phyloP scores from a whole-genome alignment of 2,797 vertebrate genomes.

The Peromyscus attwateri region DNA sequence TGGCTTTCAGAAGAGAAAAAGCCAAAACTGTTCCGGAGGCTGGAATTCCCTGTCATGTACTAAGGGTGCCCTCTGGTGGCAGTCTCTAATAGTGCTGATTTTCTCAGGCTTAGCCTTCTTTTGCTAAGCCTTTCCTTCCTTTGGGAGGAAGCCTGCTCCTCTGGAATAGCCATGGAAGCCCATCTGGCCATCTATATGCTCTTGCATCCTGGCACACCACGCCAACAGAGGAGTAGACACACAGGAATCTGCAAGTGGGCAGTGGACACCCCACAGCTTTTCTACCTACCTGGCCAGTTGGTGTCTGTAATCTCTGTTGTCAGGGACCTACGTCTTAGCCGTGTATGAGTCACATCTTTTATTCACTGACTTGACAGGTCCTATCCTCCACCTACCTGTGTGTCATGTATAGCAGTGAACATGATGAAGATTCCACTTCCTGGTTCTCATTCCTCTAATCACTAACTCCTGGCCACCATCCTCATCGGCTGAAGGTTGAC shows the following conservation, averaged over 20 bases:
- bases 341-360: background rate
- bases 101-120: background rate
- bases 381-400: background rate
- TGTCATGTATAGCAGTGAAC: background rate
- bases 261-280: background rate
- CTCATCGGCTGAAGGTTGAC: background rate
- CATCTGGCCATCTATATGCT: background rate
- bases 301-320: background rate
- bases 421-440: background rate
- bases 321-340: background rate
- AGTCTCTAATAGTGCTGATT: background rate
- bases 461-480: background rate
- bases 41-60: conserved; percentile 47
- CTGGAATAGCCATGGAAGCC: background rate
- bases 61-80: conserved; percentile 81
- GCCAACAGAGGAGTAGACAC: background rate
- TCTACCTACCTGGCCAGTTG: background rate
- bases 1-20: background rate
- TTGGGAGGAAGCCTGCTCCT: background rate
- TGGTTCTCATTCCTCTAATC: background rate
- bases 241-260: background rate
- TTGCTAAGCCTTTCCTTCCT: too few relatives aligned
- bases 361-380: background rate
- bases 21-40: background rate
- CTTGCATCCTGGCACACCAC: background rate